These are phyloP conservation scores for Platysternon megacephalum DNA, from an alignment of 2,113 vertebrate genomes.

Conservation along the genomic window DNA sequence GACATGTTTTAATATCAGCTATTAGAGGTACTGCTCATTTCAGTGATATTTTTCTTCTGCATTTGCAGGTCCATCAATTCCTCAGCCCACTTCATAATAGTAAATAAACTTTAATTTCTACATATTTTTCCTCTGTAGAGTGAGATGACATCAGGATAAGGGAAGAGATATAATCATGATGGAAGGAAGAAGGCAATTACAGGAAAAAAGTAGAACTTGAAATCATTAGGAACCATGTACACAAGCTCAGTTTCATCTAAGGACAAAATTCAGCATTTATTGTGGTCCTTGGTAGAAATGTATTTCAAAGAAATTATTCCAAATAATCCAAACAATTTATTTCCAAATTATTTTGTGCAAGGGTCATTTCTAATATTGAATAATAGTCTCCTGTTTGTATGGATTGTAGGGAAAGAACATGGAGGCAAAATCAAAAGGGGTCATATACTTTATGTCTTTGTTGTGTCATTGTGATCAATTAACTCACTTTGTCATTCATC, in stretches of 20 bases:
- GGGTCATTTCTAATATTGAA: not conserved
- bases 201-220: conserved; percentile 1
- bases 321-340: not conserved
- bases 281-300: not conserved
- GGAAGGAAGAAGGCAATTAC: not conserved
- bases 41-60: not conserved
- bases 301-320: not conserved
- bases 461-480: not conserved
- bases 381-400: not conserved
- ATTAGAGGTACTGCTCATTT: not conserved
- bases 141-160: not conserved
- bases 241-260: not conserved
- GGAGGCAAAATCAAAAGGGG: not conserved
- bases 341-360: not conserved
- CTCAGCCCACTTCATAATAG: not conserved
- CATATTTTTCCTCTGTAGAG: not conserved
- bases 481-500: not conserved
- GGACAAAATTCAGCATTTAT: not conserved
- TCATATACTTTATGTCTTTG: not conserved
- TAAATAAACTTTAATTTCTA: not conserved
- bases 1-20: not conserved
- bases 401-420: not conserved
- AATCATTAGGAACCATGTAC: not conserved
- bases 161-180: not conserved
- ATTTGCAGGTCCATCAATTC: not conserved